These are phyloP conservation scores for Thymelicus lineola DNA, from an alignment of 2,888 invertebrate species.

Conservation along the genomic window DNA sequence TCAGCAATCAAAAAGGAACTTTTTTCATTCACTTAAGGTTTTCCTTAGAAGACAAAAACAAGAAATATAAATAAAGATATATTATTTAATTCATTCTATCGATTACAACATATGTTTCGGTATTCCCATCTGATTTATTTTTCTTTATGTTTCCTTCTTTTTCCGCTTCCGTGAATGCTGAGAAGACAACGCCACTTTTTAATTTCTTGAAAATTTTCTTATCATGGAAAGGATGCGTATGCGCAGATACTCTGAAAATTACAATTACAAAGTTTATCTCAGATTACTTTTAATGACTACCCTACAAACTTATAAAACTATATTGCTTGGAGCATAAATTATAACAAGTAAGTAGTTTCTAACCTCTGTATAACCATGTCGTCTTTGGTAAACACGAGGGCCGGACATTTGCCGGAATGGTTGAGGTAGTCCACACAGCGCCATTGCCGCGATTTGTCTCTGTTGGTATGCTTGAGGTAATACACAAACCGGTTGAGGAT, in stretches of 20 bases:
- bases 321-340: too few relatives aligned
- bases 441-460: constrained; percentile 65
- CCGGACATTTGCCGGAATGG: constrained; percentile 59
- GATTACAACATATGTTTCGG: neutral
- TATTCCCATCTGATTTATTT: neutral
- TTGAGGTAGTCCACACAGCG: constrained; percentile 72
- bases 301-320: too few relatives aligned
- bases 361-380: constrained; percentile 70
- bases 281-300: too few relatives aligned
- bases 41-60: neutral
- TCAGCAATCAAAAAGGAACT: too few relatives aligned
- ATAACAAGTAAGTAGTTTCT: neutral
- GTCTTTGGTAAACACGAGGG: constrained; percentile 63
- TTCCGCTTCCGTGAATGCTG: constrained; percentile 62
- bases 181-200: constrained; percentile 53
- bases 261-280: neutral
- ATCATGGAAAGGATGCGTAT: constrained; percentile 71
- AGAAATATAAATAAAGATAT: neutral
- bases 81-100: neutral
- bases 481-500: constrained; percentile 72
- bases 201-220: constrained; percentile 64
- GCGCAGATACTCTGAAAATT: constrained; percentile 61
- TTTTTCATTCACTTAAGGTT: too few relatives aligned
- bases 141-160: constrained; percentile 47
- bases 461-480: constrained; percentile 65